These are phyloP conservation scores for Gymnogyps californianus DNA, from an alignment of 2,113 vertebrate species.

Conservation along the genomic window DNA sequence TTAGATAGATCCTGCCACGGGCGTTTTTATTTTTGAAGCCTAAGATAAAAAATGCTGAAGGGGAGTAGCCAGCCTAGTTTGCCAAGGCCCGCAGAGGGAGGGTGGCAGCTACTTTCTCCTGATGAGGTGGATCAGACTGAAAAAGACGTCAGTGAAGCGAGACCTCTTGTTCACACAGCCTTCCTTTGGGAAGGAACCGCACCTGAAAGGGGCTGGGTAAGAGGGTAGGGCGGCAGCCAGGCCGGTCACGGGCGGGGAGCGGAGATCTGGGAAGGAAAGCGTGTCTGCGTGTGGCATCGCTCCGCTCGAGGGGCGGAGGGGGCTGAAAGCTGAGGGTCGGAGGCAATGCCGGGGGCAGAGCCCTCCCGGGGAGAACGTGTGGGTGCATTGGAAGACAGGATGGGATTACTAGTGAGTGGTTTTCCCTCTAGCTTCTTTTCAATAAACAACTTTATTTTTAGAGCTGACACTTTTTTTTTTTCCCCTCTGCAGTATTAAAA, in stretches of 20 bases:
- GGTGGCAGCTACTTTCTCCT: conserved; percentile 19
- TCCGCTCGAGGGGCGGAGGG: neutral
- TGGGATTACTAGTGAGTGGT: conserved; percentile 53
- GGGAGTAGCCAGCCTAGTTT: conserved; percentile 20
- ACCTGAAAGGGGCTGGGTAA: neutral
- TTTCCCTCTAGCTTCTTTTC: conserved; percentile 57
- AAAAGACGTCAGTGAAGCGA: neutral
- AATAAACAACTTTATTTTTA: conserved; percentile 69
- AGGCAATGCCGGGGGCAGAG: neutral
- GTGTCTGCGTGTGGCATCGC: neutral
- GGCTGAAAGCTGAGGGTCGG: neutral
- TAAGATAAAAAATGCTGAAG: neutral
- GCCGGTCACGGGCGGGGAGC: rapidly evolving
- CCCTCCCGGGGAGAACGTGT: neutral
- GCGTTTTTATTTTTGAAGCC: conserved; percentile 3
- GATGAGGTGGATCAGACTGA: neutral
- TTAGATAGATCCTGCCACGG: neutral
- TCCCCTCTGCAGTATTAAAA: conserved; percentile 28
- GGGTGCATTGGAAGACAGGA: neutral
- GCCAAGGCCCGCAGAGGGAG: neutral
- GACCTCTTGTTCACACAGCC: neutral
- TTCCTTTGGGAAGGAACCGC: neutral
- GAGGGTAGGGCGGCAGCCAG: rapidly evolving
- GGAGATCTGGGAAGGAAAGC: neutral
- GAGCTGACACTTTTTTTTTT: conserved; percentile 4